Evolutionary conservation across 2,888 invertebrate genomes (phyloP).

Genomic region (Pollenia labialis): DNA sequence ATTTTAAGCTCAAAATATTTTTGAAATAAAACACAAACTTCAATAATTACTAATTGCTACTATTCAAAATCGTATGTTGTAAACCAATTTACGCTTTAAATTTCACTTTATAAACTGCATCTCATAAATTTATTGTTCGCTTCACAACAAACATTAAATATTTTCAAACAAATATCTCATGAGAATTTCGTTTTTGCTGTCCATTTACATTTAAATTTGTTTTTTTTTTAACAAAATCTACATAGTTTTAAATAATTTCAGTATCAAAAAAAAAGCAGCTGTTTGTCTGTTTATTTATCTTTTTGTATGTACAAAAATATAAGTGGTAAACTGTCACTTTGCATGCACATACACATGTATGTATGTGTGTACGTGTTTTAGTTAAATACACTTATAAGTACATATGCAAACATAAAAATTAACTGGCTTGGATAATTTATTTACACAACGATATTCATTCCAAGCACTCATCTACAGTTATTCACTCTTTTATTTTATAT

Average conservation of each 20-base stretch:
- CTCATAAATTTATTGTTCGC: background rate
- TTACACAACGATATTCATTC: slow-evolving; percentile 24
- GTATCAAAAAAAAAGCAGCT: background rate
- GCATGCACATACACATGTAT: no score
- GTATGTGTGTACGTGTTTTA: background rate
- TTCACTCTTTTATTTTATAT: background rate
- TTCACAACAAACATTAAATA: background rate
- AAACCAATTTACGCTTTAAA: background rate
- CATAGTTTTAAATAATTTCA: slow-evolving; percentile 41
- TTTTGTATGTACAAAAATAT: background rate
- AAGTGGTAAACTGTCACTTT: slow-evolving; percentile 30
- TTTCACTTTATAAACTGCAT: background rate
- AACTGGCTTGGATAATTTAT: slow-evolving; percentile 21
- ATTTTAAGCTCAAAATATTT: no score
- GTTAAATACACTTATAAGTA: slow-evolving; percentile 25
- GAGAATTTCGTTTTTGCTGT: slow-evolving; percentile 6
- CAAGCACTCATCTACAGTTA: slow-evolving; percentile 2
- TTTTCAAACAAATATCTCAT: slow-evolving; percentile 33
- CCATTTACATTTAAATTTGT: background rate
- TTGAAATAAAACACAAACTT: no score
- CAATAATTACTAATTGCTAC: background rate
- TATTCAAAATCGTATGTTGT: background rate
- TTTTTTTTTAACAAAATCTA: slow-evolving; percentile 18
- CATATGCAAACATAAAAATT: slow-evolving; percentile 43
- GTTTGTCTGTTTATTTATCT: no score